Percentiles rank a stretch among this genome's conserved stretches.
Evolutionary conservation across 2,797 vertebrate genomes (phyloP).

Genomic region (Microchirus variegatus): DNA sequence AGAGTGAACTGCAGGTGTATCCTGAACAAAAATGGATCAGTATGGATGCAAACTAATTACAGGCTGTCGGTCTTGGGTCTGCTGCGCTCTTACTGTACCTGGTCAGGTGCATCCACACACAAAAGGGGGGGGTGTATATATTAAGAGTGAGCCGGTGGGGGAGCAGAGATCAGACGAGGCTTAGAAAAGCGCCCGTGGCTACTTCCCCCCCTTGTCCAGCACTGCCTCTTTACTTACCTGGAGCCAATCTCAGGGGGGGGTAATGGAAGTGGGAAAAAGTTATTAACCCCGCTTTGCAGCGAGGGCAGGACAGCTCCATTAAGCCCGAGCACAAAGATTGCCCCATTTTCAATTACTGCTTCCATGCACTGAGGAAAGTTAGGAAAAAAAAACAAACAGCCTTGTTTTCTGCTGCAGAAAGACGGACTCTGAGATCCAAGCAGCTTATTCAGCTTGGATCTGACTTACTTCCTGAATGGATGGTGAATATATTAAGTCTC

Average conservation of each 20-base stretch:
- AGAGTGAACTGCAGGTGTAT: neutral
- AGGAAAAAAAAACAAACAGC: conserved; percentile 38
- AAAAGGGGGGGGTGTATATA: conserved; percentile 33
- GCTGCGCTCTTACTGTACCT: conserved; percentile 26
- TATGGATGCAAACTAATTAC: conserved; percentile 48
- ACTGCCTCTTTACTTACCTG: conserved; percentile 77
- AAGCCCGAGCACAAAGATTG: conserved; percentile 71
- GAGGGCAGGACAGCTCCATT: conserved; percentile 74
- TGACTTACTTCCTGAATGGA: conserved; percentile 52
- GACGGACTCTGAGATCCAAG: conserved; percentile 54
- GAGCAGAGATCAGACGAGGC: conserved; percentile 64
- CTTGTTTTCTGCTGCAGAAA: conserved; percentile 55
- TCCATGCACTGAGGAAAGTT: conserved; percentile 50
- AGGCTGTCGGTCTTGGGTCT: conserved; percentile 49
- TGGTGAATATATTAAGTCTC: conserved; percentile 57
- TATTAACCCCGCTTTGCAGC: conserved; percentile 78
- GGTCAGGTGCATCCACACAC: conserved; percentile 17
- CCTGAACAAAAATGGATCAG: conserved; percentile 4
- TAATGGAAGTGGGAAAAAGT: conserved; percentile 82
- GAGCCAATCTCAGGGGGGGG: conserved; percentile 78
- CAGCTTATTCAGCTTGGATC: conserved; percentile 51
- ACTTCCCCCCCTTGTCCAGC: conserved; percentile 65
- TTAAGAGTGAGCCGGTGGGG: conserved; percentile 52
- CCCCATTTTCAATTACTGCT: conserved; percentile 73
- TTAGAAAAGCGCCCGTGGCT: conserved; percentile 34